Evolutionary conservation across 2,888 invertebrate species (phyloP), one percentile per base, ranked within the genome.

Genomic region (Reticulitermes lucifugus): DNA sequence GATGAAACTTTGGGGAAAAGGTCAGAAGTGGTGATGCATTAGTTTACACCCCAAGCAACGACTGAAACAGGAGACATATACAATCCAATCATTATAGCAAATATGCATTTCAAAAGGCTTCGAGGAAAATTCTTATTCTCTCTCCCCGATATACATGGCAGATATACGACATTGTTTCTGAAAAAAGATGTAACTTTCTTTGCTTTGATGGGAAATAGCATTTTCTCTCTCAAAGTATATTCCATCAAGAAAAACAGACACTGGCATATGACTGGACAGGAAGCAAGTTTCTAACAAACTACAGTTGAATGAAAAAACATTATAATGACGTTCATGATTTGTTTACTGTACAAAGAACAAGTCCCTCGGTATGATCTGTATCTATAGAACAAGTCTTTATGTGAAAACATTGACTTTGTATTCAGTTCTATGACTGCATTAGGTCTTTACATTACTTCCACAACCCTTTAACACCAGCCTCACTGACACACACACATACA

Each of bases 331-430:
- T 73, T 83, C 83, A 84, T 81, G 59, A 77, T 75, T 73, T 83
- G 43, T 73, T 85, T 73, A 85, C 80, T 85, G 79, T 85, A 85
- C 84, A 85, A 85, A 85, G 80, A 80, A 84, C 46, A 73, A 79
- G 83, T 83, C 85, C 85, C 83, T 85, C 83, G 83, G 85, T 21
- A 83, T 65, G 51, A 73, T 35, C 21, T 80, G 59, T n/a, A 55
- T 79, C 46, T 46, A 46, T 12, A 46, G 46, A 46, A 46, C 46
- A 43, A 79, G 43, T n/a, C 79, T 79, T 51, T 25, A 0, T 51
- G 46, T n/a, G 79, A 79, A 22, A 79, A 82, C 82, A 82, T 82
- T 70, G 43, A 82, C 82, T 82, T 59, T 82, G 51, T 80, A 35
- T 14, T 80, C 80, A 80, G 80, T 80, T 80, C 59, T 80, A 73